Evolutionary conservation across 2,113 vertebrate species (phyloP).

Genomic region (Saccopteryx leptura): DNA sequence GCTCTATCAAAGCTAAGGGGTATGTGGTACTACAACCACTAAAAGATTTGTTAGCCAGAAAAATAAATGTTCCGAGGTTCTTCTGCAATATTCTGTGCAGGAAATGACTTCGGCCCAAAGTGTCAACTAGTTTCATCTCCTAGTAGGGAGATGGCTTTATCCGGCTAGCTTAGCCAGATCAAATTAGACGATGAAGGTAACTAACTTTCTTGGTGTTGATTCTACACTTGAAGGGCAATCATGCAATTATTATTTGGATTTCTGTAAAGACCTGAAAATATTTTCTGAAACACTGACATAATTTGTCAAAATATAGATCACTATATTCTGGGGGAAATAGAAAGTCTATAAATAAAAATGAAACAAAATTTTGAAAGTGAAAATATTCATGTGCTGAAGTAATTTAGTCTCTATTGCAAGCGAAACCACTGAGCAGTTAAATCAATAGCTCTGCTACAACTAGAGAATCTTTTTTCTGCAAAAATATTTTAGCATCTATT

Average conservation of each 20-base stretch:
- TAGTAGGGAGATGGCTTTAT: neutral
- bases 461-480: neutral
- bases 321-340: neutral
- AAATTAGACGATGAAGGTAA: neutral
- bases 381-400: neutral
- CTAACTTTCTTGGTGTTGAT: neutral
- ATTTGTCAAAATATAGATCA: neutral
- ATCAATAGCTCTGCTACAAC: neutral
- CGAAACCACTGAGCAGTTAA: neutral
- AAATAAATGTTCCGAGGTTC: neutral
- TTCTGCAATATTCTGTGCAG: neutral
- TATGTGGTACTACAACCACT: neutral
- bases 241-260: neutral
- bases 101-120: neutral
- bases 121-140: neutral
- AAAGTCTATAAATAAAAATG: neutral
- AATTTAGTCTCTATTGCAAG: neutral
- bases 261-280: neutral
- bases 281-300: neutral
- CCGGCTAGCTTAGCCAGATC: too few species aligned
- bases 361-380: neutral
- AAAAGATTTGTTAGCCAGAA: neutral
- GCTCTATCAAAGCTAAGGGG: neutral
- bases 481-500: conserved; percentile 28
- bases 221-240: neutral